These are phyloP conservation scores for Guaruba guarouba DNA, from an alignment of 2,113 vertebrate species.

Conservation along the genomic window DNA sequence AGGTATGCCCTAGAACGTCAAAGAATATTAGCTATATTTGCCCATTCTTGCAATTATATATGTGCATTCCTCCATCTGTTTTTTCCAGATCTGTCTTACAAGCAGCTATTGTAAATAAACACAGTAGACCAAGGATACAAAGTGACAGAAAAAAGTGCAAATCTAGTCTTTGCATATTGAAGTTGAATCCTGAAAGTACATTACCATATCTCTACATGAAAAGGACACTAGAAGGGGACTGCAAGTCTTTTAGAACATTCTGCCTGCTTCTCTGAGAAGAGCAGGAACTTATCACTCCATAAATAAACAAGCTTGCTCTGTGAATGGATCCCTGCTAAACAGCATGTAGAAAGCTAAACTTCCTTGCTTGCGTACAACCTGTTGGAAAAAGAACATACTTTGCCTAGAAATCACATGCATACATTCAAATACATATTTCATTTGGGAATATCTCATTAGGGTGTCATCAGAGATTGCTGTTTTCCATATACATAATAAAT, in stretches of 20 bases:
- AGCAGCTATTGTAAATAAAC: neutral
- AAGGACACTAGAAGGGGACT: neutral
- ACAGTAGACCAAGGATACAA: neutral
- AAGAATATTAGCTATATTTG: neutral
- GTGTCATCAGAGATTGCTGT: neutral
- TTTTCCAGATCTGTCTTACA: neutral
- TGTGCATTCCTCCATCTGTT: neutral
- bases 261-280: neutral
- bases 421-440: neutral
- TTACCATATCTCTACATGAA: rapidly evolving
- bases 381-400: neutral
- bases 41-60: rapidly evolving
- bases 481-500: neutral
- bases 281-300: neutral
- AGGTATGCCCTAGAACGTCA: neutral
- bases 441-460: neutral
- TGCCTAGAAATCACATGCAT: neutral
- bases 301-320: no score
- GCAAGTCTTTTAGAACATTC: neutral
- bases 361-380: neutral
- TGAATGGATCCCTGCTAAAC: neutral
- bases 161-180: neutral
- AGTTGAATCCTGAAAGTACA: neutral
- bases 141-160: neutral
- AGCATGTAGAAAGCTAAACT: neutral